Evolutionary conservation across 2,888 invertebrate species (phyloP).

Genomic region (Sphaerophoria taeniata): DNA sequence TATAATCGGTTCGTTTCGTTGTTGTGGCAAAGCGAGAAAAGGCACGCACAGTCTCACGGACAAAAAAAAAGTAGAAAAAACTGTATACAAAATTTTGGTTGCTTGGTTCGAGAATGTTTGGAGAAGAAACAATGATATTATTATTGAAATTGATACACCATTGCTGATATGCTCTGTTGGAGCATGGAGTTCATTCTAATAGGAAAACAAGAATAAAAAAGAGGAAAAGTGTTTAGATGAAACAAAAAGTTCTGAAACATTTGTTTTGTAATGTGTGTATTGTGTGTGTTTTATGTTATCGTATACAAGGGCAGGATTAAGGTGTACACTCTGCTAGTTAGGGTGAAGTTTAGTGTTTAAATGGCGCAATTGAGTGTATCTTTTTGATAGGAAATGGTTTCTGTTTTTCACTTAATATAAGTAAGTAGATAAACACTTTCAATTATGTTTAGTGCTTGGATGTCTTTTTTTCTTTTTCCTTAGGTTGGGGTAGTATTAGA

Average conservation of each 20-base stretch:
- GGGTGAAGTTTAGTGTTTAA: background rate
- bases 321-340: background rate
- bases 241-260: slow-evolving; percentile 15
- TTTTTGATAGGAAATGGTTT: background rate
- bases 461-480: too few species aligned
- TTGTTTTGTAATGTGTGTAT: background rate
- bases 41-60: background rate
- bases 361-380: background rate
- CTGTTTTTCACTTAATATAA: slow-evolving; percentile 1
- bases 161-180: slow-evolving; percentile 11
- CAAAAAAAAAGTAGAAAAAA: too few species aligned
- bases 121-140: background rate
- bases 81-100: background rate
- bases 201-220: background rate
- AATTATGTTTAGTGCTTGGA: too few species aligned
- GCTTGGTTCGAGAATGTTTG: background rate
- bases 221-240: slow-evolving; percentile 10
- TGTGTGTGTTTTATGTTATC: background rate
- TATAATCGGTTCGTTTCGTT: slow-evolving; percentile 22
- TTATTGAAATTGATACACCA: slow-evolving; percentile 38
- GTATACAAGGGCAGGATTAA: background rate
- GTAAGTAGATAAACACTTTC: background rate
- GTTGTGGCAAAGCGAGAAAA: slow-evolving; percentile 6
- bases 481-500: too few species aligned
- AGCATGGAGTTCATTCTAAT: background rate